Evolutionary conservation across 2,888 invertebrate species (phyloP), one percentile per base, ranked within the genome.

Genomic region (Drosophila anomalipes): DNA sequence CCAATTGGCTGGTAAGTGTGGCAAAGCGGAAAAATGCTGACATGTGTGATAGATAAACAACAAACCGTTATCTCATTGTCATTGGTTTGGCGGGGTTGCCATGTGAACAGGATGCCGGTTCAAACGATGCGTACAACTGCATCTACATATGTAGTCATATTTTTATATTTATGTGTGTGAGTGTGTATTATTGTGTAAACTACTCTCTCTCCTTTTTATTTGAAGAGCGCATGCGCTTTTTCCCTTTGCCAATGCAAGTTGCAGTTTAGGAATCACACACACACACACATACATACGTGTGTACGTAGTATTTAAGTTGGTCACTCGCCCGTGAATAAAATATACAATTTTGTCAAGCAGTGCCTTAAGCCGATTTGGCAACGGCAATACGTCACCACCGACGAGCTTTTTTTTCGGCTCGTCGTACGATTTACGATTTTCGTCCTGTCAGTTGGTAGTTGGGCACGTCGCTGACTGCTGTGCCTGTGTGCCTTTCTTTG

Each of bases 1-100:
- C 93, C 94, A 53, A 92, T 93, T 68, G 85, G 87, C 81, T 90
- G 92, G 93, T 94, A 91, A 94, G 94, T 93, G 57, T 39, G 30
- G 12, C 12, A 52, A 59, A 41, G 37, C 44, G n/a, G 33, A 19
- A 66, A 65, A 66, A 14, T 72, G 62, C 75, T 66, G 69, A 63
- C 67, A 62, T 57, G 52, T 57, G 37, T n/a, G 33, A 26, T 30
- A 69, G 64, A 69, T 72, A 80, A 81, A 59, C 69, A 67, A 69
- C 69, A 56, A 67, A 67, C 68, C 52, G 47, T 49, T 66, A 41
- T 44, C 57, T 60, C 44, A 39, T 16, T 28, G 53, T 26, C 16
- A 47, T 16, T 47, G 12, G 26, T 16, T 12, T 30, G 41, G 4
- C 41, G 66, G 57, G 35, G 68, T 69, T 81, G 76, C 59, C 76